Conservation (phyloP, 2,113 vertebrate genomes). For the Tetraodon nigroviridis region DNA sequence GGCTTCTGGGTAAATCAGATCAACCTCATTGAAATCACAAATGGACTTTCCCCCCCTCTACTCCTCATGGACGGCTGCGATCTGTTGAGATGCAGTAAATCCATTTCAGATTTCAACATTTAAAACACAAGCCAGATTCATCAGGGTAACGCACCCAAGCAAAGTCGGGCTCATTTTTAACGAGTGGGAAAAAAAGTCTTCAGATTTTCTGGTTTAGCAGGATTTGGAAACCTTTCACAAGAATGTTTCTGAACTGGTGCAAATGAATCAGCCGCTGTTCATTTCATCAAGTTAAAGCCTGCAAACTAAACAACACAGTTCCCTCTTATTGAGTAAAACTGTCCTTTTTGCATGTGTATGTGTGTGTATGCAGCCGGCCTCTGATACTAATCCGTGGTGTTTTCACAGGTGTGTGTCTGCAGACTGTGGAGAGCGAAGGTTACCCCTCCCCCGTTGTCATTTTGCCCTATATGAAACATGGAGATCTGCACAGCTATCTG, state of each 20-base stretch:
- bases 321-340: not conserved
- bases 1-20: conserved; percentile 79
- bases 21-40: not conserved
- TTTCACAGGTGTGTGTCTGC: conserved; percentile 84
- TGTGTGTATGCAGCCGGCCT: not conserved
- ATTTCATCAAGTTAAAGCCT: too few species aligned
- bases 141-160: too few species aligned
- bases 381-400: not conserved
- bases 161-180: too few species aligned
- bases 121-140: not conserved
- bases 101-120: not conserved
- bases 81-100: not conserved
- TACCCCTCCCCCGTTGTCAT: conserved; percentile 90
- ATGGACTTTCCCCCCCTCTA: not conserved
- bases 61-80: not conserved
- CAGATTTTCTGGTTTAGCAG: too few species aligned
- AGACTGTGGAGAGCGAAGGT: conserved; percentile 88
- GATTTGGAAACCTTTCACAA: too few species aligned
- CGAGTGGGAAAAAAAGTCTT: too few species aligned
- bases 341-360: not conserved
- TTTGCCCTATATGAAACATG: conserved; percentile 90
- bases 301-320: not conserved
- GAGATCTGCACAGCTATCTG: conserved; percentile 92
- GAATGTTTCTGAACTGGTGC: too few species aligned
- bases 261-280: not conserved